Base-by-base conservation (phyloP, 2,113 vertebrate genomes). In the Tauraco erythrolophus region DNA sequence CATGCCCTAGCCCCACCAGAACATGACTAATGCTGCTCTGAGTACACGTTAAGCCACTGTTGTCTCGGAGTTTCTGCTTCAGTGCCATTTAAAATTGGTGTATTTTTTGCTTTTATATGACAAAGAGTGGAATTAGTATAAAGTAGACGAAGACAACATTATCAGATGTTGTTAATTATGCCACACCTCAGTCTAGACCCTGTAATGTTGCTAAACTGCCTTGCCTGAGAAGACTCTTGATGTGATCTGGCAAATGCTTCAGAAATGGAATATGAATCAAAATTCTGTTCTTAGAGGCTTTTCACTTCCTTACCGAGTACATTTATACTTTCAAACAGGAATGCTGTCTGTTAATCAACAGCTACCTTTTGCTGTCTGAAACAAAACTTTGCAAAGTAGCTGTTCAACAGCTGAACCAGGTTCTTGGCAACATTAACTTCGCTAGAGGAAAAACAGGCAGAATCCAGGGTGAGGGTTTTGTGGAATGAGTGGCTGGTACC, bases 1-100 rank as follows among this genome's bases (percentile, higher is more conserved):
- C 76, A 50, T 81, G 54, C 43, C 37, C 37, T n/a, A 39, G 28
- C 71, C 58, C 31, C 84, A 84, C 41, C 58, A 93, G 74, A 77
- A 48, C 50, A 84, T 91, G 84, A 87, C 56, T 89, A 64, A 91
- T 4, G 0, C 60, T 57, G 16, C 30, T 54, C 71, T 50, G 51
- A 66, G 56, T 11, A 14, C 2, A 2, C 0, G 0, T 37, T 68
- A 62, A 72, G 28, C 37, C 23, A 4, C 54, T 33, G 5, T n/a
- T 70, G 14, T 64, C 66, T 54, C 15, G 4, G 21, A 83, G 83
- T 72, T 91, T 28, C 58, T 91, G 66, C 71, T 70, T 89, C 1
- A 3, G 45, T 92, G 58, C 37, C 22, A 37, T 19, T 83, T 84
- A 53, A 80, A 88, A 76, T 28, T 35, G 50, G 3, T 57, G 24